Percentiles rank a stretch among this genome's conserved stretches.
Evolutionary conservation across 2,113 vertebrate species (phyloP).

Genomic region (Lontra canadensis): DNA sequence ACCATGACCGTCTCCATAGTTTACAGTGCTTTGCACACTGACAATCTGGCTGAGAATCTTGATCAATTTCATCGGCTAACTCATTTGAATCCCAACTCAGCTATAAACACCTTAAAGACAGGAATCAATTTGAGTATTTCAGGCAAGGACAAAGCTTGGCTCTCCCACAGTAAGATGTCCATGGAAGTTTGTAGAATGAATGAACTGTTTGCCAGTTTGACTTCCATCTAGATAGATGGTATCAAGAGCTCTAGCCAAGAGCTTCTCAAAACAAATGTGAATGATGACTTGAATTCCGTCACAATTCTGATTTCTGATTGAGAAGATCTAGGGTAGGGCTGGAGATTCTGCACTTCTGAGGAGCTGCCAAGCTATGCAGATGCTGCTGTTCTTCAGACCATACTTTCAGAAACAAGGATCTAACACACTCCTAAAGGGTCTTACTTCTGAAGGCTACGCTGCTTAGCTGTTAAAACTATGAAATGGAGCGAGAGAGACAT

Average conservation of each 20-base stretch:
- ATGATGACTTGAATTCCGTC: neutral
- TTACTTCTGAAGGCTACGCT: neutral
- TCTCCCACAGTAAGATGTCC: neutral
- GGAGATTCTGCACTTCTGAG: neutral
- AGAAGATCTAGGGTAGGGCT: neutral
- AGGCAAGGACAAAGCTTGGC: neutral
- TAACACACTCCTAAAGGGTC: neutral
- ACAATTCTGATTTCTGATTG: neutral
- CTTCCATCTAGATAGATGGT: neutral
- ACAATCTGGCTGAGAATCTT: neutral
- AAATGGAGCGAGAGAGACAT: neutral
- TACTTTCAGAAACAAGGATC: neutral
- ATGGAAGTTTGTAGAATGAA: neutral
- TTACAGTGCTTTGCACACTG: neutral
- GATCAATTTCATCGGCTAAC: neutral
- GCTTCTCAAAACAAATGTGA: neutral
- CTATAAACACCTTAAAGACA: neutral
- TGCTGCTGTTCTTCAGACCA: neutral
- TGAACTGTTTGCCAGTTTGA: neutral
- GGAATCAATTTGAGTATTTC: neutral
- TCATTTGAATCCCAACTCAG: neutral
- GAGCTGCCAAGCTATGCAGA: neutral
- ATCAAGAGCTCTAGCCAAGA: neutral
- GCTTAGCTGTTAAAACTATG: neutral
- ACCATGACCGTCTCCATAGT: neutral